Conservation (phyloP, 1,140 invertebrate genomes). For the Bombus affinis region DNA sequence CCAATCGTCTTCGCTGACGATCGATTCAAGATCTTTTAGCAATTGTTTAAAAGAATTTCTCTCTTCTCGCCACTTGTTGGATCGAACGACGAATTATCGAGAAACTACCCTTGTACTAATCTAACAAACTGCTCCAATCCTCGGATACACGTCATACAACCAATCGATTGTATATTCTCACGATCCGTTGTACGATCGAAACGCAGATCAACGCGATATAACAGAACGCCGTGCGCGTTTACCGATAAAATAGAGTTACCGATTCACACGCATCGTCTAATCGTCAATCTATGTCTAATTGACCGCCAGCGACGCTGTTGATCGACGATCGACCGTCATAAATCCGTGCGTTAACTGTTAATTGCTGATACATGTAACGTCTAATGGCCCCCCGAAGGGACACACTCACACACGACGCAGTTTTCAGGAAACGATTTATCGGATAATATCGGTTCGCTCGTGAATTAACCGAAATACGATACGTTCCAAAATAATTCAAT, state of each 20-base stretch:
- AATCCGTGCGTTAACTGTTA: conserved; percentile 17
- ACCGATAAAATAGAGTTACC: neutral
- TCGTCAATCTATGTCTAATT: conserved; percentile 5
- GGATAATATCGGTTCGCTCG: conserved; percentile 9
- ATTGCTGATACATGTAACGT: neutral
- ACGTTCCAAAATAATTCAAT: neutral
- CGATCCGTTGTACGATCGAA: neutral
- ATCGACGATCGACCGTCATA: conserved; percentile 13
- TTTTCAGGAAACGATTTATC: conserved; percentile 31
- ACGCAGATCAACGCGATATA: neutral
- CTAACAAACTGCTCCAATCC: neutral
- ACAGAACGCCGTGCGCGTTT: neutral
- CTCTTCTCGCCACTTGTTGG: too few species aligned
- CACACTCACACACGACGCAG: neutral
- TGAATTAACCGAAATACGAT: neutral
- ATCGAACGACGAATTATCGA: neutral
- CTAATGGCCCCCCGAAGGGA: neutral
- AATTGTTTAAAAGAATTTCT: too few species aligned
- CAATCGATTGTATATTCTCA: neutral
- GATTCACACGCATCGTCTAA: neutral
- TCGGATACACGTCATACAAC: neutral
- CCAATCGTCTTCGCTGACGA: too few species aligned
- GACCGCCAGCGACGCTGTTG: neutral
- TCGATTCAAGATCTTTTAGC: too few species aligned
- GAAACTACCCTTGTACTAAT: neutral